These are phyloP conservation scores for Drosophila obscura DNA, from an alignment of 1,140 invertebrate species.

Conservation along the genomic window DNA sequence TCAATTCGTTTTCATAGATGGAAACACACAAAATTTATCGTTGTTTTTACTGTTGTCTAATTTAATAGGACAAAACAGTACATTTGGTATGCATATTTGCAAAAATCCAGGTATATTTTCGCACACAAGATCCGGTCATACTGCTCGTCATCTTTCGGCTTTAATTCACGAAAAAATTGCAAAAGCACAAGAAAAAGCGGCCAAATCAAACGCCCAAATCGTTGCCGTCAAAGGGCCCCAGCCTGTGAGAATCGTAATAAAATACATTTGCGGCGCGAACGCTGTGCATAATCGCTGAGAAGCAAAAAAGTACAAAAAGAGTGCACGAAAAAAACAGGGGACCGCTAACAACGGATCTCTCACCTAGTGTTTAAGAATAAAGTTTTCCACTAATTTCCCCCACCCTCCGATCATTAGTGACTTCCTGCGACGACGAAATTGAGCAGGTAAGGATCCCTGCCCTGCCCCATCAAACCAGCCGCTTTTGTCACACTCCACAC, in stretches of 20 bases:
- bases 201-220: slow-evolving; percentile 22
- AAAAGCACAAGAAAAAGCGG: slow-evolving; percentile 20
- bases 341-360: slow-evolving; percentile 50
- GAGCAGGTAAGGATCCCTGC: slow-evolving; percentile 50
- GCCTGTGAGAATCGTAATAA: slow-evolving; percentile 3
- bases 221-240: slow-evolving; percentile 23
- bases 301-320: slow-evolving; percentile 39
- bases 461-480: background rate
- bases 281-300: slow-evolving; percentile 2
- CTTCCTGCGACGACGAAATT: slow-evolving; percentile 33
- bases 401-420: slow-evolving; percentile 24
- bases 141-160: slow-evolving; percentile 73
- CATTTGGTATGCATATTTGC: background rate
- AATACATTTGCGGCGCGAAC: background rate
- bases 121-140: slow-evolving; percentile 32
- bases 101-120: background rate
- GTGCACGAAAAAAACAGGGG: slow-evolving; percentile 24
- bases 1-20: background rate
- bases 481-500: no score
- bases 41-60: background rate
- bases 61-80: no score
- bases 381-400: slow-evolving; percentile 52
- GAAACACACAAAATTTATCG: background rate
- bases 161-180: slow-evolving; percentile 77
- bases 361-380: slow-evolving; percentile 64